phyloP scores from a whole-genome alignment of 2,888 invertebrate genomes.

The Eristalis arbustorum region DNA sequence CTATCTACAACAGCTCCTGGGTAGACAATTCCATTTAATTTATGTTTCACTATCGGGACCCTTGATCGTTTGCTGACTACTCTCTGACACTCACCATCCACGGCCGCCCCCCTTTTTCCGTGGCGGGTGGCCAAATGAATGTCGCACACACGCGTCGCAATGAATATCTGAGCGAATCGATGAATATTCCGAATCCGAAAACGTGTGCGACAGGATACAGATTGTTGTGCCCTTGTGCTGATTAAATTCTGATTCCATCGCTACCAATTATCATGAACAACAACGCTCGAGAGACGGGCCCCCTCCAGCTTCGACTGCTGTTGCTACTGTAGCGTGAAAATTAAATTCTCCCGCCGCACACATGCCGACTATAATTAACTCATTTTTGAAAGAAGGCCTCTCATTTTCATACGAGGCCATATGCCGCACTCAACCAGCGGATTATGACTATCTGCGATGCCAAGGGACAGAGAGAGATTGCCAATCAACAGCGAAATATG shows the following conservation, averaged over 20 bases:
- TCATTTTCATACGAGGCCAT: background rate
- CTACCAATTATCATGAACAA: background rate
- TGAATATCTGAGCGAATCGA: background rate
- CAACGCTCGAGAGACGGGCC: background rate
- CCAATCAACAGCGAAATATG: slow-evolving; percentile 1
- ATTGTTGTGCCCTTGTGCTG: background rate
- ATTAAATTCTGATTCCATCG: background rate
- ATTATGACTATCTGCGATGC: background rate
- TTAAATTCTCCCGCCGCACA: background rate
- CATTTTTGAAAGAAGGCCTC: background rate
- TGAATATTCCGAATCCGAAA: background rate
- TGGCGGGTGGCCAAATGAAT: background rate
- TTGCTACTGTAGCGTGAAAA: background rate
- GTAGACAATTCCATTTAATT: slow-evolving; percentile 15
- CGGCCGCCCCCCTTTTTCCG: too few species aligned
- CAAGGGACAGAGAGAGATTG: background rate
- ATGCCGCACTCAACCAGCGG: background rate
- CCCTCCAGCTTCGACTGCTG: too few species aligned
- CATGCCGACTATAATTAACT: slow-evolving; percentile 7
- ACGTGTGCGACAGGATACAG: background rate
- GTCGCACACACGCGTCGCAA: background rate
- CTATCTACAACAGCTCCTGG: slow-evolving; percentile 3
- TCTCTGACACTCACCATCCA: too few species aligned
- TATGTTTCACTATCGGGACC: background rate
- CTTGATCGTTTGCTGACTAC: background rate